Evolutionary conservation across 2,797 vertebrate genomes (phyloP).

Genomic region (Tokudaia tokunoshimensis): DNA sequence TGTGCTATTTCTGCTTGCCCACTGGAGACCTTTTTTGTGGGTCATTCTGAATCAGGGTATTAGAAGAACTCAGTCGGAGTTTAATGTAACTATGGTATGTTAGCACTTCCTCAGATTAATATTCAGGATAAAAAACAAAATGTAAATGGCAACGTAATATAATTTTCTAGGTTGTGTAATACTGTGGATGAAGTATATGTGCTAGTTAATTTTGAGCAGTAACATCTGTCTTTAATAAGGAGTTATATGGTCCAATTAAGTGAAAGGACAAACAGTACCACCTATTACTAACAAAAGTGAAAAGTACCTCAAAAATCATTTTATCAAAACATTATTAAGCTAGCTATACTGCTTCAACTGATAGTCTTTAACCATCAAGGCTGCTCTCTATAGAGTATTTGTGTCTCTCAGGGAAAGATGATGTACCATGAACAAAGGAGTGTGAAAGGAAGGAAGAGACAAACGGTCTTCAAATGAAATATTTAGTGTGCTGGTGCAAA

Average conservation of each 20-base stretch:
- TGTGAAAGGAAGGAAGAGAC: slow-evolving; percentile 68
- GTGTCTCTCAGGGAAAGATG: slow-evolving; percentile 49
- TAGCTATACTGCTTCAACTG: background rate
- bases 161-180: slow-evolving; percentile 28
- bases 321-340: slow-evolving; percentile 39
- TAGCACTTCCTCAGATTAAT: slow-evolving; percentile 39
- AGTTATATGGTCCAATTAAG: slow-evolving; percentile 40
- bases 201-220: slow-evolving; percentile 18
- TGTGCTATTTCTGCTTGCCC: background rate
- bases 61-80: slow-evolving; percentile 62
- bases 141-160: background rate
- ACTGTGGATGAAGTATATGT: background rate
- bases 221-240: slow-evolving; percentile 39
- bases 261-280: background rate
- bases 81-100: slow-evolving; percentile 24
- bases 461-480: slow-evolving; percentile 81
- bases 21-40: background rate
- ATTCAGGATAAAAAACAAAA: slow-evolving; percentile 46
- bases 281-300: slow-evolving; percentile 27
- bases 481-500: slow-evolving; percentile 81
- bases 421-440: slow-evolving; percentile 46
- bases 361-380: slow-evolving; percentile 34
- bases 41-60: slow-evolving; percentile 32
- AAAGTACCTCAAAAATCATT: background rate
- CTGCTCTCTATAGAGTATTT: slow-evolving; percentile 43